phyloP scores from a whole-genome alignment of 2,113 vertebrate species.

The Dryoscopus gambensis region DNA sequence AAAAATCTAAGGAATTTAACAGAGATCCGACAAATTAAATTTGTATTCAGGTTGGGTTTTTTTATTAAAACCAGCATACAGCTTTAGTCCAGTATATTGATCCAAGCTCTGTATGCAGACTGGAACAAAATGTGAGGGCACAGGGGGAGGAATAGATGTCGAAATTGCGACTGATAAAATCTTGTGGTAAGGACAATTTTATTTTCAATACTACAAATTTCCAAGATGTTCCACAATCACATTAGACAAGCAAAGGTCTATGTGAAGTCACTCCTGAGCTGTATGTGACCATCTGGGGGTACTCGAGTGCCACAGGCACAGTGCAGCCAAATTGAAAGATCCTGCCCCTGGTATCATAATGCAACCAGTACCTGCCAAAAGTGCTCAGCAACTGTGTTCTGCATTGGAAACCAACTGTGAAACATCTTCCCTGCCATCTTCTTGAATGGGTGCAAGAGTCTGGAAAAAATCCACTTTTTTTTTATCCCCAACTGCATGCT shows the following conservation, averaged over 20 bases:
- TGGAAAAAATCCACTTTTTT: background rate
- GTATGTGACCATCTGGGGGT: background rate
- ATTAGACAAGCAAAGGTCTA: background rate
- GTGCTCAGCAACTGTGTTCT: constrained; percentile 37
- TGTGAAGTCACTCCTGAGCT: background rate
- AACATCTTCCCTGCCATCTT: background rate
- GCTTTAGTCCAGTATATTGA: background rate
- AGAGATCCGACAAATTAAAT: background rate
- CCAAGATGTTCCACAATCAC: background rate
- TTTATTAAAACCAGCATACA: background rate
- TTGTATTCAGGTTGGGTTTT: background rate
- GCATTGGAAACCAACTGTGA: constrained; percentile 3
- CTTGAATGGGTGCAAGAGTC: background rate
- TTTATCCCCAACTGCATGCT: background rate
- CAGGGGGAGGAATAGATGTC: background rate
- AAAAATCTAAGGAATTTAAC: background rate
- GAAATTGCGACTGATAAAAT: background rate
- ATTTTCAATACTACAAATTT: background rate
- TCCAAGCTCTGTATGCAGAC: background rate
- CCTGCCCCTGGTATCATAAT: fast-evolving
- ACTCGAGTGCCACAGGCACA: fast-evolving
- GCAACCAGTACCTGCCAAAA: background rate
- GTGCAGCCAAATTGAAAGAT: background rate
- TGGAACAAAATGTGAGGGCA: background rate
- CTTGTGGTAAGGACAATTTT: background rate